Percentiles rank a stretch among this genome's conserved stretches.
These are phyloP conservation scores for Drosophila micromelanica DNA, from an alignment of 1,140 invertebrate genomes.

Conservation along the genomic window DNA sequence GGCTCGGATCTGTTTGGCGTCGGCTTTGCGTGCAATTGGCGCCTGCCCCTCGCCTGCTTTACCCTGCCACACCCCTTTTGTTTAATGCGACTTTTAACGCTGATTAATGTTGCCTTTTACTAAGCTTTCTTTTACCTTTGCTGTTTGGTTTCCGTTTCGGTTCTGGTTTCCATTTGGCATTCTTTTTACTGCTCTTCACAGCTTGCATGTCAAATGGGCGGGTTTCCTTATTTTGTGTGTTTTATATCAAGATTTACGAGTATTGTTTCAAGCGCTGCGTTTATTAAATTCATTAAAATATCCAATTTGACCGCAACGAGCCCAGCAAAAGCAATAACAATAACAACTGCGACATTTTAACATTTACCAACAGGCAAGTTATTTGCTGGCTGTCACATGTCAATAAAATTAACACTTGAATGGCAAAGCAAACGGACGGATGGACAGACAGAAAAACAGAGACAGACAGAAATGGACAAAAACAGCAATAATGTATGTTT, in stretches of 20 bases:
- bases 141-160: slow-evolving; percentile 16
- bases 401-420: slow-evolving; percentile 81
- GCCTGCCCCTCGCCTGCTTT: slow-evolving; percentile 9
- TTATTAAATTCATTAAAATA: slow-evolving; percentile 72
- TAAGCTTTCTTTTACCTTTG: slow-evolving; percentile 48
- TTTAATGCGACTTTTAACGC: slow-evolving; percentile 83
- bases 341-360: slow-evolving; percentile 48
- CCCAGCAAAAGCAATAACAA: slow-evolving; percentile 44
- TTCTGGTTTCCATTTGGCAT: slow-evolving; percentile 40
- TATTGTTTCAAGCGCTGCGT: slow-evolving; percentile 36
- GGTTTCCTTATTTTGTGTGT: background rate
- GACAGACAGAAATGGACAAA: background rate
- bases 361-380: slow-evolving; percentile 59
- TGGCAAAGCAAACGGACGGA: slow-evolving; percentile 41
- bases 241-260: slow-evolving; percentile 39
- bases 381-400: slow-evolving; percentile 77
- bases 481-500: slow-evolving; percentile 26
- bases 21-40: slow-evolving; percentile 62
- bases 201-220: slow-evolving; percentile 50
- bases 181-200: slow-evolving; percentile 39
- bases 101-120: slow-evolving; percentile 69
- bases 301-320: slow-evolving; percentile 60
- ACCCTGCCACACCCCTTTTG: slow-evolving; percentile 56
- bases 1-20: slow-evolving; percentile 34
- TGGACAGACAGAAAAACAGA: background rate